Percentiles rank a stretch among this genome's conserved stretches.
Conservation (phyloP, 2,797 vertebrate genomes). For the Micrastur ruficollis region DNA sequence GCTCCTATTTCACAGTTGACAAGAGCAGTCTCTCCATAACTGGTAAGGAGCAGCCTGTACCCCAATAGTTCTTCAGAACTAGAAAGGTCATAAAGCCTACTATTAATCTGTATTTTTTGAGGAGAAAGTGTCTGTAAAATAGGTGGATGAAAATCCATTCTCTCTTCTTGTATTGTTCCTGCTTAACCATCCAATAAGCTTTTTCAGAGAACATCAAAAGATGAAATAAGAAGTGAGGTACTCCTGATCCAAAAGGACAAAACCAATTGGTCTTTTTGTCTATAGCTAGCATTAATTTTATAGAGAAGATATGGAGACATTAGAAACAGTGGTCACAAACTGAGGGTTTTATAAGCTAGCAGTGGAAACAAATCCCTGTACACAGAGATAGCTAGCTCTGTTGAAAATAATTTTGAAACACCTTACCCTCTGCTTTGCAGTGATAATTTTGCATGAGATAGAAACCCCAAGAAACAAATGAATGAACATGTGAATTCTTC, state of each 20-base stretch:
- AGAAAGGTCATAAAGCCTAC: not conserved
- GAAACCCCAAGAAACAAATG: not conserved
- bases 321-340: not conserved
- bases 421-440: not conserved
- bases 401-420: not conserved
- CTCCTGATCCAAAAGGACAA: not conserved
- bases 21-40: slow-evolving; percentile 61
- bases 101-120: not conserved
- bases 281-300: not conserved
- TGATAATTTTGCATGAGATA: not conserved
- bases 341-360: not conserved
- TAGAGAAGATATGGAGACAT: not conserved
- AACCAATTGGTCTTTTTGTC: not conserved
- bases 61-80: not conserved
- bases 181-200: not conserved
- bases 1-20: slow-evolving; percentile 72
- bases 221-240: not conserved
- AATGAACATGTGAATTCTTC: not conserved
- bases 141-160: not conserved
- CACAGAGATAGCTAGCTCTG: not conserved
- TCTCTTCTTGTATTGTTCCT: not conserved
- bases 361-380: not conserved
- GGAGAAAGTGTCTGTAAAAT: not conserved
- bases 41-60: slow-evolving; percentile 63
- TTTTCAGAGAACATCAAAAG: not conserved